Evolutionary conservation across 2,113 vertebrate genomes (phyloP).

Genomic region (Pantherophis guttatus): DNA sequence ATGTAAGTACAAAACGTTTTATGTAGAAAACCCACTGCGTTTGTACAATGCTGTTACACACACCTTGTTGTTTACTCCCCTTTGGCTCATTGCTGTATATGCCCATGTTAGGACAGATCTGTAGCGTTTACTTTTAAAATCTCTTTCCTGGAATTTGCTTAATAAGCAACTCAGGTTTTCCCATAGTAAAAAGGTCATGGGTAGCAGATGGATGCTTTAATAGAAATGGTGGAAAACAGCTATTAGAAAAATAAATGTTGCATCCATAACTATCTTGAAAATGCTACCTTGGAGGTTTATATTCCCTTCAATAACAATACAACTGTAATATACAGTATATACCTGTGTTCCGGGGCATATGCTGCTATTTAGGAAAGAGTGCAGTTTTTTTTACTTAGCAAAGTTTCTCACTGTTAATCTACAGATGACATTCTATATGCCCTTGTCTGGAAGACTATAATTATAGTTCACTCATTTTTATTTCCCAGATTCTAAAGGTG

Average conservation of each 20-base stretch:
- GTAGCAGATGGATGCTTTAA: not conserved
- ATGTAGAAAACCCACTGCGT: not conserved
- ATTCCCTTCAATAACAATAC: not conserved
- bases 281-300: not conserved
- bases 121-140: constrained; percentile 4
- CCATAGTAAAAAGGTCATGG: not conserved
- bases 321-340: not conserved
- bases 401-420: not conserved
- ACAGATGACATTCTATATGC: not conserved
- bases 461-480: not conserved
- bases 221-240: not conserved
- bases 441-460: not conserved
- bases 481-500: not conserved
- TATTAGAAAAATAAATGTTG: not conserved
- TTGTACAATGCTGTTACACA: not conserved
- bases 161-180: constrained; percentile 12
- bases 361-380: not conserved
- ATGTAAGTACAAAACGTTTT: not conserved
- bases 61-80: not conserved
- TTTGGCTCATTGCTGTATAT: not conserved
- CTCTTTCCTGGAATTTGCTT: constrained; percentile 31
- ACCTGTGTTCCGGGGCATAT: not conserved
- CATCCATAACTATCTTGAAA: not conserved
- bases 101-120: not conserved
- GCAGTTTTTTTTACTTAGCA: not conserved